phyloP scores from a whole-genome alignment of 1,140 invertebrate genomes.

The Diachasma alloeum region DNA sequence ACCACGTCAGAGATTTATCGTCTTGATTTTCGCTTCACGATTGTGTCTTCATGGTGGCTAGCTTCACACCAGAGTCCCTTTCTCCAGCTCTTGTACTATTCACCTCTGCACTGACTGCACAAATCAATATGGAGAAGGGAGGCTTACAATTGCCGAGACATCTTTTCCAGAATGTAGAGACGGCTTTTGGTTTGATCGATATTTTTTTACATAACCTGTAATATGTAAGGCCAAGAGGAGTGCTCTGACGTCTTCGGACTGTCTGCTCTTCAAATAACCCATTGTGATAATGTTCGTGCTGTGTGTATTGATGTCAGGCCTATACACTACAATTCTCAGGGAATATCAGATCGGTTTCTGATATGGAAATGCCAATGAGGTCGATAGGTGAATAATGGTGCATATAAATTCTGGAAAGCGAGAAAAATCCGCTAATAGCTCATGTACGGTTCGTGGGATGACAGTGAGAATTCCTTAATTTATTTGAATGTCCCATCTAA shows the following conservation, averaged over 20 bases:
- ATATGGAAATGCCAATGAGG: neutral
- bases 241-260: neutral
- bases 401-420: too few relatives aligned
- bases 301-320: neutral
- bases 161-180: neutral
- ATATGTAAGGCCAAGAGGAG: neutral
- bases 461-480: too few relatives aligned
- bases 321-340: neutral
- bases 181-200: neutral
- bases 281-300: slow-evolving; percentile 5
- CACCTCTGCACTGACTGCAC: neutral
- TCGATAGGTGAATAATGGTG: too few relatives aligned
- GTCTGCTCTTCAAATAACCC: slow-evolving; percentile 7
- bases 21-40: slow-evolving; percentile 25
- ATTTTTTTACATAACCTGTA: neutral
- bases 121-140: neutral
- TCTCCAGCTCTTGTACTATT: neutral
- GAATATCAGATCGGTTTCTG: neutral
- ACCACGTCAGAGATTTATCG: slow-evolving; percentile 40
- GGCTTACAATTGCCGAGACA: neutral
- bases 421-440: neutral
- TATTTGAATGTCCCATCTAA: too few relatives aligned
- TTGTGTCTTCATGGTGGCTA: slow-evolving; percentile 4
- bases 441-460: too few relatives aligned
- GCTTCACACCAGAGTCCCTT: neutral